Evolutionary conservation across 2,113 vertebrate species (phyloP).

Genomic region (Phrynosoma blainvillii): DNA sequence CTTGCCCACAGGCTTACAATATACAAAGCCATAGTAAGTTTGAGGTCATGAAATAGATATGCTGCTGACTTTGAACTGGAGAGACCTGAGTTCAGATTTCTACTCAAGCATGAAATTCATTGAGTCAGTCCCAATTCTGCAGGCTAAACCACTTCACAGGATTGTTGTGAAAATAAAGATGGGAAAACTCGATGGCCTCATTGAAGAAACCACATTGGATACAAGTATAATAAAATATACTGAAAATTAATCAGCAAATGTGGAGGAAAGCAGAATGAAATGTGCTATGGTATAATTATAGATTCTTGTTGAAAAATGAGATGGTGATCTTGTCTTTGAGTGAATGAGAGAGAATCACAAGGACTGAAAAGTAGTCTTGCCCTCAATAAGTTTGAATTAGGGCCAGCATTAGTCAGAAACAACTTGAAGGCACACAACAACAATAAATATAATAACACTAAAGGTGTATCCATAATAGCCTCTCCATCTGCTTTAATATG

Average conservation of each 20-base stretch:
- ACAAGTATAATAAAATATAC: neutral
- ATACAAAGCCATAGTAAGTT: neutral
- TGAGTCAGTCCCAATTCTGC: neutral
- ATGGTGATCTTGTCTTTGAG: neutral
- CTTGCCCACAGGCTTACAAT: neutral
- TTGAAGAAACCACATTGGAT: neutral
- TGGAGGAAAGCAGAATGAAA: neutral
- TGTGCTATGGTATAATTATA: neutral
- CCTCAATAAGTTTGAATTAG: too few relatives aligned
- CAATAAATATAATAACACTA: neutral
- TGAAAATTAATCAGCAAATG: neutral
- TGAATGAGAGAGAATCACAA: too few relatives aligned
- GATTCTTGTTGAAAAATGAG: neutral
- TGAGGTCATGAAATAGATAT: neutral
- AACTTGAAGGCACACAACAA: too few relatives aligned
- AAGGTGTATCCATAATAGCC: neutral
- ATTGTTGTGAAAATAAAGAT: neutral
- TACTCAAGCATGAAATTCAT: neutral
- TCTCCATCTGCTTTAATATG: neutral
- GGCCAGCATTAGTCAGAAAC: too few relatives aligned
- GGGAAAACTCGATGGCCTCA: neutral
- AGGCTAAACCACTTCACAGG: neutral
- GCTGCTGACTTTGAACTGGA: neutral
- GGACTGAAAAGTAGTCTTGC: too few relatives aligned
- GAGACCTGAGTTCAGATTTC: neutral